phyloP scores from a whole-genome alignment of 2,888 invertebrate genomes.

The Fabriciana adippe region DNA sequence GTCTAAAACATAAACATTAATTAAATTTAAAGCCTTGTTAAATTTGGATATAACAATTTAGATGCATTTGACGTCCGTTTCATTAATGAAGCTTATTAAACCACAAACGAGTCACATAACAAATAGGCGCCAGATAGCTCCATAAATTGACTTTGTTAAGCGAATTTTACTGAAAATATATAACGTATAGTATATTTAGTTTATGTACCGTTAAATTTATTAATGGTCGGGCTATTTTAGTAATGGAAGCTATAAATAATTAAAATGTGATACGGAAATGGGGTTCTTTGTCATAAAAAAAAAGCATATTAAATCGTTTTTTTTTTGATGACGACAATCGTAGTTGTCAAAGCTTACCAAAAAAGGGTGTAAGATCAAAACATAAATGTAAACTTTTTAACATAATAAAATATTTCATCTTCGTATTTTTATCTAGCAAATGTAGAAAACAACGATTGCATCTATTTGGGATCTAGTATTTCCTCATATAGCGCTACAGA shows the following conservation, averaged over 20 bases:
- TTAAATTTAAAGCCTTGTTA: conserved; percentile 3
- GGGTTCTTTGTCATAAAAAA: too few species aligned
- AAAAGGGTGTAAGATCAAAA: too few species aligned
- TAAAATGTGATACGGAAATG: not conserved
- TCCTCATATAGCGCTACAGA: too few species aligned
- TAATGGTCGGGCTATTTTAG: not conserved
- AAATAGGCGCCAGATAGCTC: conserved; percentile 15
- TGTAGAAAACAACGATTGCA: too few species aligned
- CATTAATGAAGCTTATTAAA: conserved; percentile 25
- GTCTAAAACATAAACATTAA: conserved; percentile 9
- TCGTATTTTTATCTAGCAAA: too few species aligned
- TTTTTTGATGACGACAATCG: too few species aligned
- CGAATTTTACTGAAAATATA: conserved; percentile 14
- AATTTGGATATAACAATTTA: conserved; percentile 16
- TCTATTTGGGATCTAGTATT: too few species aligned
- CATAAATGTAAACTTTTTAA: too few species aligned
- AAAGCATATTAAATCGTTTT: too few species aligned
- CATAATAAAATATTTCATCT: too few species aligned
- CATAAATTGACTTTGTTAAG: conserved; percentile 15
- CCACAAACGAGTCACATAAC: conserved; percentile 16
- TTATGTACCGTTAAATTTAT: not conserved
- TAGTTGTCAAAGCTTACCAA: too few species aligned
- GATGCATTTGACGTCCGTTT: conserved; percentile 19
- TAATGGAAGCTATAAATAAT: conserved; percentile 4
- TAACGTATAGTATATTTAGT: not conserved